A percentile compares a stretch with the other conserved stretches of the same genome.
These are phyloP conservation scores for Amblyopsis rosae DNA, from an alignment of 2,113 vertebrate genomes.

Conservation along the genomic window DNA sequence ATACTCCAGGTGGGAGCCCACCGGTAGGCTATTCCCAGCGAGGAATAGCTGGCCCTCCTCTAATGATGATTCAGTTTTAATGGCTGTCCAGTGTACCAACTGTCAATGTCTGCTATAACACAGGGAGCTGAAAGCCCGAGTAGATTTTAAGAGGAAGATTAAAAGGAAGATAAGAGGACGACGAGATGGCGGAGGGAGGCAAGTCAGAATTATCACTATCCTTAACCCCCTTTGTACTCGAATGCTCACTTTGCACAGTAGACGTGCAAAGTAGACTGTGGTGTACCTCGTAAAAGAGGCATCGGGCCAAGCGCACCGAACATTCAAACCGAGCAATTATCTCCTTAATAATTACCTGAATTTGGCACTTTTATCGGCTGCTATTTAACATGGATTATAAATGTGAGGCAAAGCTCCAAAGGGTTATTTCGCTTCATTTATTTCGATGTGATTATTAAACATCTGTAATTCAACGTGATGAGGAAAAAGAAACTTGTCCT, in stretches of 20 bases:
- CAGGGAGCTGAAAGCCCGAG: constrained; percentile 11
- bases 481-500: too few relatives aligned
- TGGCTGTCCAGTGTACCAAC: constrained; percentile 62
- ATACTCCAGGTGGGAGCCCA: background rate
- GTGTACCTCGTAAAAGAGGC: background rate
- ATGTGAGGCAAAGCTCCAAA: background rate
- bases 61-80: constrained; percentile 79
- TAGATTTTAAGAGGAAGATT: background rate
- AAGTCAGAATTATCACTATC: background rate
- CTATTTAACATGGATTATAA: constrained; percentile 2
- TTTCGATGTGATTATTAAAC: too few relatives aligned
- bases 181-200: background rate
- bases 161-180: background rate
- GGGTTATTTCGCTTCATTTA: too few relatives aligned
- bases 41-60: constrained; percentile 64
- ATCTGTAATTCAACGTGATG: too few relatives aligned
- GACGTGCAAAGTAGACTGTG: background rate
- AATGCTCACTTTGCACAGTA: background rate
- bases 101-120: constrained; percentile 46
- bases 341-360: constrained; percentile 3
- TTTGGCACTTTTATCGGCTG: constrained; percentile 3
- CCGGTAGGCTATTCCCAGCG: constrained; percentile 16
- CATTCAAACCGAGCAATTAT: constrained; percentile 6
- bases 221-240: background rate
- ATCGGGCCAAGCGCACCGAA: constrained; percentile 15